Conservation (phyloP, 2,888 invertebrate genomes). For the Rhagium mordax region DNA sequence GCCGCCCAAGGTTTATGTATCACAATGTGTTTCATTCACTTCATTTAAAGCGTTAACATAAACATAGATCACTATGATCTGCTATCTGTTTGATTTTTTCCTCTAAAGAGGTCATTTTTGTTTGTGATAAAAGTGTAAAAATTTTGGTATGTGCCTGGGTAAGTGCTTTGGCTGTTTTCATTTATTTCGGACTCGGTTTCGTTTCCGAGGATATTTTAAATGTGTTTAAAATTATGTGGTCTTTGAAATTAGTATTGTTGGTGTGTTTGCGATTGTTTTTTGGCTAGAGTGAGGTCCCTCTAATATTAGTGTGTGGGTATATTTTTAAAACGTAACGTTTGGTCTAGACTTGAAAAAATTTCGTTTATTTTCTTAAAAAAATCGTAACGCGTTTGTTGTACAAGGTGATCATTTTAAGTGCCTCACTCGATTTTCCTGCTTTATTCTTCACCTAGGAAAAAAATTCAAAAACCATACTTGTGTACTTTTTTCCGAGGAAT, state of each 20-base stretch:
- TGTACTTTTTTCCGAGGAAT: no score
- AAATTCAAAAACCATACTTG: no score
- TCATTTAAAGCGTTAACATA: slow-evolving; percentile 23
- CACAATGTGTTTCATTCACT: slow-evolving; percentile 23
- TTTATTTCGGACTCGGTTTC: neutral
- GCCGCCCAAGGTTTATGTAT: slow-evolving; percentile 11
- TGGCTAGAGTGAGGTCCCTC: neutral
- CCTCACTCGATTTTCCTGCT: no score
- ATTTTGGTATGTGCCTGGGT: slow-evolving; percentile 21
- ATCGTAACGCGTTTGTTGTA: no score
- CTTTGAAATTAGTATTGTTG: neutral
- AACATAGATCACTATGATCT: slow-evolving; percentile 30
- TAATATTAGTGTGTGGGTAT: neutral
- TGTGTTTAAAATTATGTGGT: neutral
- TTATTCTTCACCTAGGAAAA: no score
- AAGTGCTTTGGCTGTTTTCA: neutral
- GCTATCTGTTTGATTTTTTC: slow-evolving; percentile 17
- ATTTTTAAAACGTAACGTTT: neutral
- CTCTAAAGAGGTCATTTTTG: slow-evolving; percentile 26
- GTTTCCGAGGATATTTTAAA: neutral
- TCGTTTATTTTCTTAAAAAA: no score
- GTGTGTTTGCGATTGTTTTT: neutral
- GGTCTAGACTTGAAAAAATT: neutral
- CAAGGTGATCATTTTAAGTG: no score
- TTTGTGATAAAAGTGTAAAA: slow-evolving; percentile 13